Evolutionary conservation across 1,140 invertebrate genomes (phyloP).

Genomic region (Dendrolimus kikuchii): DNA sequence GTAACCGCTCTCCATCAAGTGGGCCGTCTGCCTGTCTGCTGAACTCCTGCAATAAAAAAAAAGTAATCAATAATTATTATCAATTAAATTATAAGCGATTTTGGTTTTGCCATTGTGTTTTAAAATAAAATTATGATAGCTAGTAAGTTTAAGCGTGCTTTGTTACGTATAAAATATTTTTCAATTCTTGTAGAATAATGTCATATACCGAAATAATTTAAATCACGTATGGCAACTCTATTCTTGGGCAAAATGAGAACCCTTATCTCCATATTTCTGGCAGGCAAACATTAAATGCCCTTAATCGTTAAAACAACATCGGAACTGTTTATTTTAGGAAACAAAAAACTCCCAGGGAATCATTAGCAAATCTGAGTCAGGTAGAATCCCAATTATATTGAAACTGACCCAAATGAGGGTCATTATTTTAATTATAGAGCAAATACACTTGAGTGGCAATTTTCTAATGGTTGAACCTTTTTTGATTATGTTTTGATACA

Average conservation of each 20-base stretch:
- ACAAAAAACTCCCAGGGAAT: conserved; percentile 34
- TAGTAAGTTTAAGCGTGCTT: no score
- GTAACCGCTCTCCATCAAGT: no score
- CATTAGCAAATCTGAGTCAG: conserved; percentile 54
- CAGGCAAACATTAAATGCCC: conserved; percentile 42
- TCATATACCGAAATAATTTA: conserved; percentile 29
- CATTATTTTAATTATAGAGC: conserved; percentile 65
- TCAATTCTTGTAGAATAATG: no score
- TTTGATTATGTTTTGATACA: no score
- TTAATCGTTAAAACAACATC: conserved; percentile 48
- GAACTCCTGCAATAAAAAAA: no score
- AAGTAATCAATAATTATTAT: no score
- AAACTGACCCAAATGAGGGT: conserved; percentile 45
- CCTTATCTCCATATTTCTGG: conserved; percentile 42
- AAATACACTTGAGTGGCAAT: conserved; percentile 28
- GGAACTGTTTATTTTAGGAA: conserved; percentile 31
- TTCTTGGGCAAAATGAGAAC: conserved; percentile 19
- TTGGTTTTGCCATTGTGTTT: no score
- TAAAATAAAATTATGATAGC: no score
- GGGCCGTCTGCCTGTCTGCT: no score
- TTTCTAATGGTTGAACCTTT: not conserved
- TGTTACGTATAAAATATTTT: no score
- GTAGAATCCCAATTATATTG: conserved; percentile 42
- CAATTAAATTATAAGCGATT: no score
- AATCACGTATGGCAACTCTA: not conserved